Evolutionary conservation across 1,140 invertebrate species (phyloP).

Genomic region (Aporrectodea caliginosa): DNA sequence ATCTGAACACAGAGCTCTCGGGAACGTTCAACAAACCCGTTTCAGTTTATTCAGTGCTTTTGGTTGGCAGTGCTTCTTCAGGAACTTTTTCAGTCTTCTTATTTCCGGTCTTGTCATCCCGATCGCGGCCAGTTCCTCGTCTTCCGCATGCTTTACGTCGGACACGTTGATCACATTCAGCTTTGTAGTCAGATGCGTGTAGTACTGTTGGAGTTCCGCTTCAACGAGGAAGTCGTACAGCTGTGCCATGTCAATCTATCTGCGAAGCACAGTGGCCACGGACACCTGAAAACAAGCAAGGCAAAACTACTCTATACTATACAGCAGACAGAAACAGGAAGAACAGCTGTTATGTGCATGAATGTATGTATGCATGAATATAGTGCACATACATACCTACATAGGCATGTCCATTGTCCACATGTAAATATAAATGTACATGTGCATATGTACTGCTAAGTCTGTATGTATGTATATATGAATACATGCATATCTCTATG

Average conservation of each 20-base stretch:
- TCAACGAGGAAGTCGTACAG: constrained; percentile 86
- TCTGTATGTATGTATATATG: too few relatives aligned
- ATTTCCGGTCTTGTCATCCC: constrained; percentile 95
- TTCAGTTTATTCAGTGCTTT: constrained; percentile 88
- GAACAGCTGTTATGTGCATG: too few relatives aligned
- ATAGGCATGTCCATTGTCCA: too few relatives aligned
- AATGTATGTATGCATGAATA: too few relatives aligned
- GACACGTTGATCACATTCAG: constrained; percentile 65
- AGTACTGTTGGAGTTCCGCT: constrained; percentile 87
- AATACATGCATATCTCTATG: too few relatives aligned
- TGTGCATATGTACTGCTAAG: too few relatives aligned
- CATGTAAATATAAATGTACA: too few relatives aligned
- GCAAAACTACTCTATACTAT: too few relatives aligned
- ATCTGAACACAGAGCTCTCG: too few relatives aligned
- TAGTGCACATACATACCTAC: too few relatives aligned
- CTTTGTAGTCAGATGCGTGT: constrained; percentile 65
- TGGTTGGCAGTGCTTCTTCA: constrained; percentile 82
- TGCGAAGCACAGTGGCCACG: not conserved
- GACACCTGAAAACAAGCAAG: not conserved
- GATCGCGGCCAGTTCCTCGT: constrained; percentile 83
- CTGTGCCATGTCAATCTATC: not conserved
- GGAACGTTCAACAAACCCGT: too few relatives aligned
- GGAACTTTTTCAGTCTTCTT: constrained; percentile 85
- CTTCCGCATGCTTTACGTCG: constrained; percentile 93
- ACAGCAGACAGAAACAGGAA: too few relatives aligned